A percentile compares a stretch with the other conserved stretches of the same genome.
These are phyloP conservation scores for Euspilapteryx auroguttella DNA, from an alignment of 2,888 invertebrate genomes.

Conservation along the genomic window DNA sequence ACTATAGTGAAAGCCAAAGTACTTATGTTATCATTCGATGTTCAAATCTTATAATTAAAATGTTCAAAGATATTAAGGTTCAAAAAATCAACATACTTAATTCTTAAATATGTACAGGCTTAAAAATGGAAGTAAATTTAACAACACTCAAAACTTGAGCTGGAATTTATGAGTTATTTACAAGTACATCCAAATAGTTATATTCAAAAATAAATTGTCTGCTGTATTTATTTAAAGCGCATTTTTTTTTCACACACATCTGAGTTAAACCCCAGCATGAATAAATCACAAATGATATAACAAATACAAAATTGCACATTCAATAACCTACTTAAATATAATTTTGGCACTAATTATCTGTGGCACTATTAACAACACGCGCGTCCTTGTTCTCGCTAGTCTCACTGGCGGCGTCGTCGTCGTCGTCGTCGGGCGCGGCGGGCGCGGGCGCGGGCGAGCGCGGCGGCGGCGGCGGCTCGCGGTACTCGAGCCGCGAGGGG, in stretches of 20 bases:
- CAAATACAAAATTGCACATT: slow-evolving; percentile 57
- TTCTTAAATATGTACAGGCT: slow-evolving; percentile 42
- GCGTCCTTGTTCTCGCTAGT: slow-evolving; percentile 44
- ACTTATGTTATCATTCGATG: too few relatives aligned
- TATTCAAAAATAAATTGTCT: slow-evolving; percentile 16
- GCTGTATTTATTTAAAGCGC: too few relatives aligned
- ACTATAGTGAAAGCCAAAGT: slow-evolving; percentile 1
- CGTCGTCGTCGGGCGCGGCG: slow-evolving; percentile 57
- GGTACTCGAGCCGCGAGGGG: slow-evolving; percentile 72
- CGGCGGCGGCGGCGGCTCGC: slow-evolving; percentile 42
- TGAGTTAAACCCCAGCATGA: slow-evolving; percentile 41
- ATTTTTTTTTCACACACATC: slow-evolving; percentile 44
- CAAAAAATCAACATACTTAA: too few relatives aligned
- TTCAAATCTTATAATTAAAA: too few relatives aligned
- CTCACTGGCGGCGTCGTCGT: slow-evolving; percentile 48
- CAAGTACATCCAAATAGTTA: slow-evolving; percentile 28
- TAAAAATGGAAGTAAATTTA: slow-evolving; percentile 50
- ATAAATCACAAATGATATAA: slow-evolving; percentile 45
- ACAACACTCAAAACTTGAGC: slow-evolving; percentile 32
- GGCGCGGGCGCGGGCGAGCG: slow-evolving; percentile 21
- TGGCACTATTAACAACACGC: slow-evolving; percentile 57
- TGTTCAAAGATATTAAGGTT: too few relatives aligned
- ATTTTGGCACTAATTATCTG: slow-evolving; percentile 69
- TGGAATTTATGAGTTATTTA: slow-evolving; percentile 35
- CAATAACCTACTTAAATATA: slow-evolving; percentile 52